Conservation (phyloP, 2,797 vertebrate genomes). For the Crocodylus rhombifer region DNA sequence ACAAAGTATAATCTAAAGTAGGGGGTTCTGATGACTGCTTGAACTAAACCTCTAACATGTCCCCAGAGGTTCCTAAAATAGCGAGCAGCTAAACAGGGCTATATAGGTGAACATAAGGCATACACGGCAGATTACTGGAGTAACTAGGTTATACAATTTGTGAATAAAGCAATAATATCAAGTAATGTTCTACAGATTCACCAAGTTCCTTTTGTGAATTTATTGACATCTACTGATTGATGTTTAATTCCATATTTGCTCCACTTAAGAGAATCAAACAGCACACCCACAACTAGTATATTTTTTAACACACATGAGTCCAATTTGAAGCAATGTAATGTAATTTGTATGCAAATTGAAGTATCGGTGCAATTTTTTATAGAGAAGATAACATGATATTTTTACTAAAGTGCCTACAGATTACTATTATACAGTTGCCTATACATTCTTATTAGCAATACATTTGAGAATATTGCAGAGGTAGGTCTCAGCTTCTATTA, state of each 20-base stretch:
- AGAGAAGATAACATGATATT: neutral
- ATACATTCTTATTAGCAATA: neutral
- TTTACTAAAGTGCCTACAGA: neutral
- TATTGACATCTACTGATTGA: neutral
- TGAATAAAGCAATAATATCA: neutral
- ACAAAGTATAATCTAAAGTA: neutral
- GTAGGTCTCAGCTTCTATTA: neutral
- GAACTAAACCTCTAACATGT: neutral
- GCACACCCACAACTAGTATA: neutral
- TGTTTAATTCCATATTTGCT: neutral
- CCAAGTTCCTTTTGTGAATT: neutral
- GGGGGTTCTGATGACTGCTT: neutral
- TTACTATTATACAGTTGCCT: neutral
- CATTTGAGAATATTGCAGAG: neutral
- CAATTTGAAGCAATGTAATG: neutral
- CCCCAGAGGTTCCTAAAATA: constrained; percentile 14
- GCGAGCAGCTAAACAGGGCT: neutral
- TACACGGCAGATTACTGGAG: neutral
- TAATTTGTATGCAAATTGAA: neutral
- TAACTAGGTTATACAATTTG: neutral
- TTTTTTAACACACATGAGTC: neutral
- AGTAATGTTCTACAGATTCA: neutral
- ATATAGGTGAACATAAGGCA: neutral
- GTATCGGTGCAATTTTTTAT: neutral
- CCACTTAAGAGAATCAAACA: neutral